These are phyloP conservation scores for Xenopus tropicalis DNA, from an alignment of 2,113 vertebrate genomes.

Conservation along the genomic window UCB_Xtro_10.0 CM004447.2:5253001-5253500, in stretches of 20 bases:
- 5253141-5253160: too few species aligned
- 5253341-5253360: constrained; percentile 4
- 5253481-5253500: too few species aligned
- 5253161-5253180: too few species aligned
- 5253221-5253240: background rate
- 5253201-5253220: too few species aligned
- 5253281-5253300: background rate
- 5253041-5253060: too few species aligned
- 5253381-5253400: background rate
- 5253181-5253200: too few species aligned
- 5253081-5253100: too few species aligned
- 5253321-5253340: constrained; percentile 21
- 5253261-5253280: background rate
- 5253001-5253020: too few species aligned
- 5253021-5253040: too few species aligned
- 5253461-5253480: constrained; percentile 1
- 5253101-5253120: too few species aligned
- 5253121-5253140: too few species aligned
- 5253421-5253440: constrained; percentile 22
- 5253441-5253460: constrained; percentile 23
- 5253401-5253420: background rate
- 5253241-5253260: background rate
- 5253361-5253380: constrained; percentile 3
- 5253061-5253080: too few species aligned
- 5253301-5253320: constrained; percentile 7